phyloP scores from a whole-genome alignment of 2,113 vertebrate species.

The Centrocercus urophasianus region DNA sequence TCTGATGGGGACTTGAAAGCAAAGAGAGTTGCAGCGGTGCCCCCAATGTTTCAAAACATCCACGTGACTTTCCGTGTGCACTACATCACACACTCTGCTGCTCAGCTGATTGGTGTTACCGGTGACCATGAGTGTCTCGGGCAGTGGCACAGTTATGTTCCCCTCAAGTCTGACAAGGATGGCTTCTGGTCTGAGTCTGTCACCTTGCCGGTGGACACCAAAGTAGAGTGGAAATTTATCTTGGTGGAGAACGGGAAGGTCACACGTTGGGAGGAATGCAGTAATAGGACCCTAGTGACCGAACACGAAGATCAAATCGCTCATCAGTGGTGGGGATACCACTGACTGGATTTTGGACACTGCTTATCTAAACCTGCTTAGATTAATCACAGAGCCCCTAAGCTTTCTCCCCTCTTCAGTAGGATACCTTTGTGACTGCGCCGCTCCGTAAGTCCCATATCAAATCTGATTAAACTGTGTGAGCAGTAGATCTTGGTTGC shows the following conservation, averaged over 20 bases:
- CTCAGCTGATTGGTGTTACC: slow-evolving; percentile 84
- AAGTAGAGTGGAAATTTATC: slow-evolving; percentile 94
- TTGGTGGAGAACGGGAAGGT: slow-evolving; percentile 87
- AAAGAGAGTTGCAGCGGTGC: slow-evolving; percentile 71
- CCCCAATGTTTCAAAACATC: slow-evolving; percentile 83
- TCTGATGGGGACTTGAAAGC: slow-evolving; percentile 47
- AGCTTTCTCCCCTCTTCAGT: background rate
- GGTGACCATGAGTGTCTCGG: slow-evolving; percentile 89
- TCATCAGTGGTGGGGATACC: slow-evolving; percentile 87
- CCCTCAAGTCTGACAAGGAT: slow-evolving; percentile 78
- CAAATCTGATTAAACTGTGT: accelerated
- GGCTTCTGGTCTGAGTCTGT: slow-evolving; percentile 87
- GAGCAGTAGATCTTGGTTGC: background rate
- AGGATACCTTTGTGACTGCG: background rate
- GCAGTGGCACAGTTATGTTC: slow-evolving; percentile 84
- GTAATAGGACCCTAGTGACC: slow-evolving; percentile 85
- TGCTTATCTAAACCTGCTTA: background rate
- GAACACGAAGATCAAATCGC: slow-evolving; percentile 80
- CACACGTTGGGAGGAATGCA: slow-evolving; percentile 92
- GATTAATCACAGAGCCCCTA: background rate
- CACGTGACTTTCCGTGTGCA: slow-evolving; percentile 87
- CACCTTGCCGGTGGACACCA: slow-evolving; percentile 81
- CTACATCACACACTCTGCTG: slow-evolving; percentile 80
- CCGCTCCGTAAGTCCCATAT: background rate
- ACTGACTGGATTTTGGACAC: slow-evolving; percentile 49